phyloP scores from a whole-genome alignment of 2,113 vertebrate genomes.

The Hemiprocne comata region DNA sequence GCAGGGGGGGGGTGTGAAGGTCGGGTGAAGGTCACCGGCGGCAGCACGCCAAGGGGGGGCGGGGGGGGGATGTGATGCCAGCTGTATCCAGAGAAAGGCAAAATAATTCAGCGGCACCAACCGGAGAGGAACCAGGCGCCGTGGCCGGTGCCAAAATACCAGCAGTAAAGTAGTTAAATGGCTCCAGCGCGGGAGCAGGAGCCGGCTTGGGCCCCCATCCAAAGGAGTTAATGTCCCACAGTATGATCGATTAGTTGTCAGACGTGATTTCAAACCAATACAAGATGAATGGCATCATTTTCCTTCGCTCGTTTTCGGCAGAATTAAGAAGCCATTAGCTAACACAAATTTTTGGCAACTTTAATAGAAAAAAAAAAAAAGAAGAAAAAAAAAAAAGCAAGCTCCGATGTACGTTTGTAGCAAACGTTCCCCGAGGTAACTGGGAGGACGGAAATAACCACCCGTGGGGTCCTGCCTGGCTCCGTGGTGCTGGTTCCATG shows the following conservation, averaged over 20 bases:
- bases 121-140: slow-evolving; percentile 38
- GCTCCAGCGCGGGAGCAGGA: slow-evolving; percentile 69
- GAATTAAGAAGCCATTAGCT: slow-evolving; percentile 87
- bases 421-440: slow-evolving; percentile 68
- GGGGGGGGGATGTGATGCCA: neutral
- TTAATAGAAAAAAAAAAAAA: slow-evolving; percentile 71
- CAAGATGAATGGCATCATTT: slow-evolving; percentile 87
- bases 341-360: slow-evolving; percentile 86
- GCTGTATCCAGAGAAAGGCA: slow-evolving; percentile 58
- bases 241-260: slow-evolving; percentile 88
- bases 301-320: slow-evolving; percentile 80
- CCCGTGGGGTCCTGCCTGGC: no score
- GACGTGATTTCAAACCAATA: slow-evolving; percentile 85
- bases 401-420: slow-evolving; percentile 60
- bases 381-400: slow-evolving; percentile 36
- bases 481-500: neutral
- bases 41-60: neutral
- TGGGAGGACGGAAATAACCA: no score
- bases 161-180: slow-evolving; percentile 79
- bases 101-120: slow-evolving; percentile 62
- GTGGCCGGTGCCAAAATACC: slow-evolving; percentile 63
- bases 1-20: slow-evolving; percentile 19
- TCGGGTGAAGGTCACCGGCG: slow-evolving; percentile 61
- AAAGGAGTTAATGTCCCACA: slow-evolving; percentile 89
- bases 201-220: slow-evolving; percentile 83